Conservation (phyloP, 1,140 invertebrate species). For the Homalodisca vitripennis region DNA sequence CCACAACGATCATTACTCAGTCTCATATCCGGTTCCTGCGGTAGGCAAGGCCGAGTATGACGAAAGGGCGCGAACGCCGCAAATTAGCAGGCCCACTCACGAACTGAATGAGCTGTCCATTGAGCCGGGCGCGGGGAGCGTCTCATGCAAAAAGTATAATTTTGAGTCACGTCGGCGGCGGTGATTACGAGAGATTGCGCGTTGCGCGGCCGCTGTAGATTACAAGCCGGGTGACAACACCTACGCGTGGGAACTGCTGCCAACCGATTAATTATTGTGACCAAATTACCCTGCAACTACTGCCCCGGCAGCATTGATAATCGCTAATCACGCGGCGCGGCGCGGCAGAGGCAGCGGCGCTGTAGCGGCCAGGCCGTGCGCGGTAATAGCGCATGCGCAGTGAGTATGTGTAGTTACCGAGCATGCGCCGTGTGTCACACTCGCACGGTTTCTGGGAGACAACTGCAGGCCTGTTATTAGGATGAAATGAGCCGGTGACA, state of each 20-base stretch:
- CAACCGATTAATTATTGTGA: slow-evolving; percentile 19
- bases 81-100: not conserved
- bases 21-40: no score
- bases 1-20: no score
- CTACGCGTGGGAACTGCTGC: slow-evolving; percentile 4
- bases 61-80: not conserved
- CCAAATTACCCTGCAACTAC: slow-evolving; percentile 17
- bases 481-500: no score
- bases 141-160: slow-evolving; percentile 1
- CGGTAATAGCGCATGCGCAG: no score
- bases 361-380: not conserved
- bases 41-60: not conserved
- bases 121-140: not conserved
- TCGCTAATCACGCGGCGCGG: not conserved
- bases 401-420: not conserved
- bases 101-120: not conserved
- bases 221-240: slow-evolving; percentile 23
- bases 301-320: slow-evolving; percentile 24
- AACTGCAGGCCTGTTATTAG: no score
- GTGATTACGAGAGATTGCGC: slow-evolving; percentile 6
- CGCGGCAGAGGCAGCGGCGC: not conserved
- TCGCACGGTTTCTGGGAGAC: not conserved
- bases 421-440: not conserved
- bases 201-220: not conserved
- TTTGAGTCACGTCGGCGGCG: not conserved